Evolutionary conservation across 2,113 vertebrate species (phyloP), one percentile per base, ranked within the genome.

Genomic region (Cebidichthys violaceus): DNA sequence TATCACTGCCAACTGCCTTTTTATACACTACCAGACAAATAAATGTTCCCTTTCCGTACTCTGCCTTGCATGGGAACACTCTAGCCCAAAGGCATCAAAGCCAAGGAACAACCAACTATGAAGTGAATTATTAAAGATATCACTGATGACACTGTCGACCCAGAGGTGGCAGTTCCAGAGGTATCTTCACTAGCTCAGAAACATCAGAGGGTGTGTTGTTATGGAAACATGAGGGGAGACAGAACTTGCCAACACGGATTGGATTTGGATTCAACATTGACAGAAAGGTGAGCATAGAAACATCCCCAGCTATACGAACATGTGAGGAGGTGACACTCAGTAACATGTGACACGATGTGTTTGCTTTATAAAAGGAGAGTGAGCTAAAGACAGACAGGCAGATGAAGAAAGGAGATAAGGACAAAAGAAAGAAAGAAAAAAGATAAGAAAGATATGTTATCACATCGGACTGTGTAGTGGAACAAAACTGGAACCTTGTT

Each of bases 391-490:
- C 24, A 68, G 62, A 17, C 15, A 57, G 6, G 11, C 9, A 39
- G 45, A 47, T 5, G 0, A 61, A 55, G 43, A 79, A 73, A 75
- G 20, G 57, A 47, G 10, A 73, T 29, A 33, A 62, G 27, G 0
- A 77, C 15, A 0, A 24, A 45, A 62, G 52, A 52, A 75, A 67
- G 41, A 24, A 4, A 54, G 24, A 1, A 8, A 45, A 62, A 20
- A 17, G 70, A 79, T 84, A 84, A 76, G 74, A 77, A 22, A 82
- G 4, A 82, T 84, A 81, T 68, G 22, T 87, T 86, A 84, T 85
- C 82, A 55, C 68, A 54, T 22, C 27, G 29, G 27, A 59, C 14
- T 83, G 35, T 57, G 72, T 17, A 33, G 47, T 52, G 61, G 79
- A 88, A 82, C 78, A 84, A 84, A 84, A 74, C 59, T 47, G 67